Evolutionary conservation across 2,888 invertebrate species (phyloP).

Genomic region (Cyclophora albipunctata): DNA sequence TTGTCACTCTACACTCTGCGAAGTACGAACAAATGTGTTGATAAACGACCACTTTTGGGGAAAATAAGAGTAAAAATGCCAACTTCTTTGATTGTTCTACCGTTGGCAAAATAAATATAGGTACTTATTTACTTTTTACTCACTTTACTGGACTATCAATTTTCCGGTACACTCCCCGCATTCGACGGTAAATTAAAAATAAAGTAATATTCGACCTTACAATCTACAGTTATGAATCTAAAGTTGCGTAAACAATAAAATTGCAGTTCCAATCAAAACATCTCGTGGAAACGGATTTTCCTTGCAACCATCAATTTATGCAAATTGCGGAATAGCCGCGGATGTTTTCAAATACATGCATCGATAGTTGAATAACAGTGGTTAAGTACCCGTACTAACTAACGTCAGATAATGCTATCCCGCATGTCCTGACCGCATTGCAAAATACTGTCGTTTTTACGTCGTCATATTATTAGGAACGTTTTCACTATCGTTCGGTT

Average conservation of each 20-base stretch:
- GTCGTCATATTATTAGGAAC: slow-evolving; percentile 41
- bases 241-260: slow-evolving; percentile 3
- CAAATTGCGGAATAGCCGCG: slow-evolving; percentile 16
- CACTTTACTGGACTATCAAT: too few species aligned
- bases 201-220: too few species aligned
- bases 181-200: too few species aligned
- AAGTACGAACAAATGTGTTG: too few species aligned
- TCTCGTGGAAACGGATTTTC: slow-evolving; percentile 32
- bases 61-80: too few species aligned
- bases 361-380: slow-evolving; percentile 26
- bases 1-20: too few species aligned
- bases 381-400: slow-evolving; percentile 23
- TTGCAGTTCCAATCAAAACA: slow-evolving; percentile 13
- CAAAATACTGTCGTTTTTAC: slow-evolving; percentile 35
- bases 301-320: slow-evolving; percentile 31
- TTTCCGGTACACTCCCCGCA: too few species aligned
- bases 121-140: too few species aligned
- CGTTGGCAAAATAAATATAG: too few species aligned
- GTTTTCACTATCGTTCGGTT: slow-evolving; percentile 58
- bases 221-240: too few species aligned
- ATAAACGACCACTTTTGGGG: too few species aligned
- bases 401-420: slow-evolving; percentile 35
- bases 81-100: too few species aligned
- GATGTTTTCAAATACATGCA: slow-evolving; percentile 34
- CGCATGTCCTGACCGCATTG: slow-evolving; percentile 45